A percentile compares a stretch with the other conserved stretches of the same genome.
Evolutionary conservation across 2,113 vertebrate genomes (phyloP).

Genomic region (Jacana jacana): DNA sequence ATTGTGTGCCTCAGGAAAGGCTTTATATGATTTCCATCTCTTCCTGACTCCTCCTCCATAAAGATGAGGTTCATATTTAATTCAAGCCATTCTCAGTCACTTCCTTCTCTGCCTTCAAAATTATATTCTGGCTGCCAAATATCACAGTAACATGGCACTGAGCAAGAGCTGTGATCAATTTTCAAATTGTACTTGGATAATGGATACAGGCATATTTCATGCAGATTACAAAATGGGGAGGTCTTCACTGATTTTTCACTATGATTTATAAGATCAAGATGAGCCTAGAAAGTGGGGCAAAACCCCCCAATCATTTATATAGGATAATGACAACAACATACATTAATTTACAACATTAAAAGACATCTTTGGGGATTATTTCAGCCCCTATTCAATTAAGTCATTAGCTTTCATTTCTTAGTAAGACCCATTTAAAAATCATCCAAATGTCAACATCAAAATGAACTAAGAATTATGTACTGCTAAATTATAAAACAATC

Average conservation of each 20-base stretch:
- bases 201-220: neutral
- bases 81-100: neutral
- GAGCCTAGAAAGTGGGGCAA: neutral
- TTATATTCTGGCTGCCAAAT: neutral
- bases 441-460: slow-evolving; percentile 21
- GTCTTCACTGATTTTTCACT: neutral
- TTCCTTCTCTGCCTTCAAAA: neutral
- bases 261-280: neutral
- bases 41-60: neutral
- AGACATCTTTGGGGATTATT: neutral
- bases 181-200: neutral
- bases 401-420: slow-evolving; percentile 16
- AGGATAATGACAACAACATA: neutral
- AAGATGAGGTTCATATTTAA: slow-evolving; percentile 35
- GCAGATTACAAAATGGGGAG: neutral
- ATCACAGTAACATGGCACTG: neutral
- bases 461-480: slow-evolving; percentile 23
- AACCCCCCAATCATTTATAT: neutral
- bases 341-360: neutral
- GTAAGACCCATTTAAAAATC: neutral
- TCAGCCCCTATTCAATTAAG: slow-evolving; percentile 9
- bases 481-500: slow-evolving; percentile 39
- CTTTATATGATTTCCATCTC: neutral
- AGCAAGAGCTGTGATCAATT: neutral
- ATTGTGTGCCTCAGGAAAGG: neutral